Base-by-base conservation (phyloP, 2,797 vertebrate species). In the Agapornis canus region DNA sequence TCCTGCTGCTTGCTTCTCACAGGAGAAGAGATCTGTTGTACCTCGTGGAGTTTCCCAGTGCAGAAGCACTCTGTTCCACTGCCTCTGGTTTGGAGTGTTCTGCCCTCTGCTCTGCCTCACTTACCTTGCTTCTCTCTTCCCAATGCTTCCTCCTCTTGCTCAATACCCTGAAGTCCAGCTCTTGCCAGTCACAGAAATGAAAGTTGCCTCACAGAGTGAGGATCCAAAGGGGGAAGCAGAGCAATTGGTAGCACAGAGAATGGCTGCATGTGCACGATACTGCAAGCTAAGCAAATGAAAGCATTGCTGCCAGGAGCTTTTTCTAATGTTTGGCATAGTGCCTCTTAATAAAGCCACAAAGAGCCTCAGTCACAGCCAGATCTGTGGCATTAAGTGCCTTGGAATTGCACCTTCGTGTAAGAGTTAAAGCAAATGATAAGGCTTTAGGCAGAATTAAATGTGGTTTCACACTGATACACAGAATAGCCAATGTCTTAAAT, bases 81-180 rank as follows among this genome's bases (percentile, higher is more conserved):
- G 40, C 71, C 16, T 18, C 0, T 0, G 9, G 2, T 43, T 49
- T 48, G 81, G 51, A 10, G 21, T 1, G 27, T 47, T 40, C 71
- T 78, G 29, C 68, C 27, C 64, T 54, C 68, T 68, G 37, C 5
- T 71, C 63, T 90, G 54, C 63, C 78, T 39, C 5, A 0, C 39
- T 48, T 20, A 8, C 6, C 47, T 49, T 26, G 6, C 45, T 80
- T 22, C 47, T 39, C 8, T 26, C 29, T 42, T 64, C 52, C 47
- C 42, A 21, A 0, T 10, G 5, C 47, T 70, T 39, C 66, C 15
- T 81, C 15, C 27, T 76, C 51, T 11, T 17, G 32, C 54, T 48
- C 3, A 8, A 32, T 39, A 40, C 25, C 3, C 32, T 2, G 0
- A 4, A 6, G 9, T 11, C 35, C 12, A 9, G 43, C 70, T 89